Percentiles rank a stretch among this genome's conserved stretches.
Conservation (phyloP, 2,797 vertebrate species). For the Sparus aurata region DNA sequence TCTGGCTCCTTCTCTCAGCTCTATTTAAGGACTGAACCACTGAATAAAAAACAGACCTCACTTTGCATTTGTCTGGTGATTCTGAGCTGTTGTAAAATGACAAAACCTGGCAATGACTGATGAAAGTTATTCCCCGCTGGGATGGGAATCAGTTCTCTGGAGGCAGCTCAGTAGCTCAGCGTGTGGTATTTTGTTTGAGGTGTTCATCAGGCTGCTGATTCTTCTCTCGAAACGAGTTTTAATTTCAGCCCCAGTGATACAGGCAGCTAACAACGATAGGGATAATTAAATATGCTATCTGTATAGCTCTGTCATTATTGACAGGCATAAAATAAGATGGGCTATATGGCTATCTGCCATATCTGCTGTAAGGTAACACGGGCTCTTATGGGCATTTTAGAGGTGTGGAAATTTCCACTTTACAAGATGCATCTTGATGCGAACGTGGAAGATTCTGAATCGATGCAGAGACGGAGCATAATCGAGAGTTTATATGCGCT, state of each 20-base stretch:
- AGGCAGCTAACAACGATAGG: background rate
- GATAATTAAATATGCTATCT: slow-evolving; percentile 14
- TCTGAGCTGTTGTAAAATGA: slow-evolving; percentile 16
- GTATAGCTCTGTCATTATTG: background rate
- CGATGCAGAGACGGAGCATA: too few relatives aligned
- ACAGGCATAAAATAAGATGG: too few relatives aligned
- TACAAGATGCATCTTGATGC: too few relatives aligned
- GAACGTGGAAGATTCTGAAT: too few relatives aligned
- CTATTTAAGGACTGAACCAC: slow-evolving; percentile 43
- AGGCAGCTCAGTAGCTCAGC: slow-evolving; percentile 3
- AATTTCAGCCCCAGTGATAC: slow-evolving; percentile 5
- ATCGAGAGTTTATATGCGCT: too few relatives aligned
- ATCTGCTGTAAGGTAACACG: too few relatives aligned
- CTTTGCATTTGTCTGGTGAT: slow-evolving; percentile 17
- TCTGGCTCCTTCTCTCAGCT: slow-evolving; percentile 28
- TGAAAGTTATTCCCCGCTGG: slow-evolving; percentile 13
- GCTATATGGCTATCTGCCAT: too few relatives aligned
- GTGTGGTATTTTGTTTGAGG: slow-evolving; percentile 3
- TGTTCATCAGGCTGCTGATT: slow-evolving; percentile 5
- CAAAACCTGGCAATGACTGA: slow-evolving; percentile 12
- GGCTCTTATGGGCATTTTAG: too few relatives aligned
- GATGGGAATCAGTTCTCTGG: slow-evolving; percentile 10
- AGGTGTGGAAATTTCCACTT: too few relatives aligned
- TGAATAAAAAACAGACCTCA: slow-evolving; percentile 1
- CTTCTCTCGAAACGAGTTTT: background rate